Base-by-base conservation (phyloP, 2,113 vertebrate species). In the Tenebrosternarchus preto region DNA sequence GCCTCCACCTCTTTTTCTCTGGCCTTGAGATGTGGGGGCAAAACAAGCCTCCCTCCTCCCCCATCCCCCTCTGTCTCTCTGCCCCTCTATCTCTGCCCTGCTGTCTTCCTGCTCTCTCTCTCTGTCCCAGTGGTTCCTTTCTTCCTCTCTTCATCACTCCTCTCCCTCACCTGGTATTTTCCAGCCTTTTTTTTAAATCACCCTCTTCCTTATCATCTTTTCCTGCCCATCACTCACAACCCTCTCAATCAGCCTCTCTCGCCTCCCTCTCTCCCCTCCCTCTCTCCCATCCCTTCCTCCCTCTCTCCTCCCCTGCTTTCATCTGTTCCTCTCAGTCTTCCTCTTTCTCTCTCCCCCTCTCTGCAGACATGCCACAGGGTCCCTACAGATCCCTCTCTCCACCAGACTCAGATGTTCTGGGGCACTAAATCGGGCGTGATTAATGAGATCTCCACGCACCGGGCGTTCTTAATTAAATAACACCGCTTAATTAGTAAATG, bases 381-480 rank as follows among this genome's bases (percentile, higher is more conserved):
- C 46, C 36, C 36, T 73, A 22, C 39, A 78, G 76, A 74, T 75
- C 43, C 53, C 22, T 63, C 59, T 50, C 71, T 89, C 91, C 89
- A 90, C 74, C 46, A 89, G 90, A 89, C 88, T 16, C 50, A 69
- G 80, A 87, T 56, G 73, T 61, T 24, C 85, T 67, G 81, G 27
- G 72, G 76, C 76, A 90, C 87, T 86, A 92, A 95, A 95, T 93
- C 91, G 92, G 89, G 86, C 84, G 71, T 93, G 92, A 96, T 94
- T 94, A 96, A 95, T 94, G 93, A 89, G 88, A 83, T 46, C 85
- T 80, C 90, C 86, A 86, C 85, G 88, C 91, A 91, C 91, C 82
- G 92, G 92, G 92, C 80, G 31, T 80, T 85, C 87, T 90, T 95
- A 95, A 97, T 96, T 97, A 96, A 97, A 95, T 95, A 96, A 94